Conservation (phyloP, 2,888 invertebrate species). For the Cryptus armator region DNA sequence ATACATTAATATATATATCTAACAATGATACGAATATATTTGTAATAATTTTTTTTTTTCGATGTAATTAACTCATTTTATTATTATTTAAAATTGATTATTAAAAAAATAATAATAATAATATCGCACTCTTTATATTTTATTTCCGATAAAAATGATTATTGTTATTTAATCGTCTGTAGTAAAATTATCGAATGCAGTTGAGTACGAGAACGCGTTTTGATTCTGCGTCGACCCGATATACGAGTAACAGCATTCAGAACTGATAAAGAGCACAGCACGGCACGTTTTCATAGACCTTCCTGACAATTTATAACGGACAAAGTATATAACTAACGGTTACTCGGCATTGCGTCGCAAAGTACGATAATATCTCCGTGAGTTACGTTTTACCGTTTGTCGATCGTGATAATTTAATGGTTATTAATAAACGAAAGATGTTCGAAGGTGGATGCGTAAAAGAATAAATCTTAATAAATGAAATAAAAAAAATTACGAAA, state of each 20-base stretch:
- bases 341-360: neutral
- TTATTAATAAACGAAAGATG: neutral
- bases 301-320: conserved; percentile 6
- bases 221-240: neutral
- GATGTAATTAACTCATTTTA: neutral
- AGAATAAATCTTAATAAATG: neutral
- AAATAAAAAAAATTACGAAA: neutral
- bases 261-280: neutral
- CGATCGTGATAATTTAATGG: neutral
- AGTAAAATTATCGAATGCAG: neutral
- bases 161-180: neutral
- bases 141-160: neutral
- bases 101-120: no score
- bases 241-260: neutral
- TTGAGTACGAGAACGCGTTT: neutral
- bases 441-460: neutral
- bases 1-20: no score
- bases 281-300: neutral
- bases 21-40: neutral
- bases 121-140: neutral
- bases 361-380: neutral
- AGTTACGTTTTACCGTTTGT: neutral
- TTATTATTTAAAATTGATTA: no score
- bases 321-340: conserved; percentile 2
- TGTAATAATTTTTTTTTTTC: neutral